Evolutionary conservation across 1,140 invertebrate species (phyloP).

Genomic region (Mycetomoellerius zeteki): DNA sequence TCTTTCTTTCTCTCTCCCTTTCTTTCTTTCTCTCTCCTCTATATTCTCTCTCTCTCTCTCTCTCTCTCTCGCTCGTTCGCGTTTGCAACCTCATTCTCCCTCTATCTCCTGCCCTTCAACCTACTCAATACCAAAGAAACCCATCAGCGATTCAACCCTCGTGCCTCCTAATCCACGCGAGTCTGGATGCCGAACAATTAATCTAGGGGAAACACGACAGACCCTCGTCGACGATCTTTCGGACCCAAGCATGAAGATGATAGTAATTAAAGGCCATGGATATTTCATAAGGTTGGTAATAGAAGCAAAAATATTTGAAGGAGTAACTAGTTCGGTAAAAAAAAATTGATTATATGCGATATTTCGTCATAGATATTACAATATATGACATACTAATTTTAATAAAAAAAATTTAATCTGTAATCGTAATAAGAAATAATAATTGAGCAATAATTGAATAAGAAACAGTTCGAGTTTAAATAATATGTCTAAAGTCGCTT

Average conservation of each 20-base stretch:
- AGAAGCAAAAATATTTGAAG: constrained; percentile 51
- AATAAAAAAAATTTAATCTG: not conserved
- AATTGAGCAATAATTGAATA: not conserved
- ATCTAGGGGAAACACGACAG: constrained; percentile 12
- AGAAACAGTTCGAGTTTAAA: not conserved
- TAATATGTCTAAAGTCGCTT: not conserved
- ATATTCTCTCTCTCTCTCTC: not conserved
- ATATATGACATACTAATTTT: not conserved
- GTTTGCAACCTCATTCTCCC: constrained; percentile 2
- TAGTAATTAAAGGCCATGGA: constrained; percentile 30
- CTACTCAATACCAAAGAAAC: constrained; percentile 26
- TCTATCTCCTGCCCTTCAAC: constrained; percentile 30
- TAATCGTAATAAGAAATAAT: not conserved
- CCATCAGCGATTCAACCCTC: constrained; percentile 36
- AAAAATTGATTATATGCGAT: constrained; percentile 7
- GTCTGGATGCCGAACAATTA: constrained; percentile 51
- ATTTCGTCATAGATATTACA: not conserved
- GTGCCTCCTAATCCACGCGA: constrained; percentile 4
- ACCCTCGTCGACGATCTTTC: not conserved
- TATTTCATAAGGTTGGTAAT: not conserved
- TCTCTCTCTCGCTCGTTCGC: not conserved
- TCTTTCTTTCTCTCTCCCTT: not conserved
- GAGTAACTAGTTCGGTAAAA: constrained; percentile 2
- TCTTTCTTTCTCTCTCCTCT: not conserved
- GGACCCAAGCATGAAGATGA: constrained; percentile 10